These are phyloP conservation scores for Epinephelus lanceolatus DNA, from an alignment of 2,113 vertebrate species.

Conservation along the genomic window DNA sequence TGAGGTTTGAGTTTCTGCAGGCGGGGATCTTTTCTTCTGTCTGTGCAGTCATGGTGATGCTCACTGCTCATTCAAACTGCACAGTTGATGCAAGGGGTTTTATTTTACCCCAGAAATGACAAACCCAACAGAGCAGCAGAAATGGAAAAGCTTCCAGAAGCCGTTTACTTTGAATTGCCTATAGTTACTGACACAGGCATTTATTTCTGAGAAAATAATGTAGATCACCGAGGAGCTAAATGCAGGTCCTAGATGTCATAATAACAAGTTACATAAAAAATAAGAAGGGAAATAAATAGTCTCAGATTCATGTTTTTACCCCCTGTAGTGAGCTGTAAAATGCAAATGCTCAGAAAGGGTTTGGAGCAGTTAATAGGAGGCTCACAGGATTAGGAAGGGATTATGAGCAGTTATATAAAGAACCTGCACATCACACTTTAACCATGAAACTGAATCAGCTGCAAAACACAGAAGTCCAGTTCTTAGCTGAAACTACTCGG, in stretches of 20 bases:
- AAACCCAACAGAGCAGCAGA: neutral
- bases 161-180: neutral
- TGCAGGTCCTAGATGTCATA: neutral
- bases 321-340: conserved; percentile 2
- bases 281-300: neutral
- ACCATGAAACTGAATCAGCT: conserved; percentile 26
- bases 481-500: conserved; percentile 5
- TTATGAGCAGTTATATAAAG: conserved; percentile 45
- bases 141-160: neutral
- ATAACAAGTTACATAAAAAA: neutral
- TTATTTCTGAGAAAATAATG: neutral
- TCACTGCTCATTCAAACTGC: neutral
- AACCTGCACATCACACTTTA: conserved; percentile 28
- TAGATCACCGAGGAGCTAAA: neutral
- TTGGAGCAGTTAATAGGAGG: conserved; percentile 29
- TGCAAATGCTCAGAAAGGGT: conserved; percentile 28
- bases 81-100: neutral
- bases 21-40: conserved; percentile 1
- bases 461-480: conserved; percentile 6
- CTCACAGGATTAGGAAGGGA: conserved; percentile 53
- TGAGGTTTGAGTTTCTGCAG: conserved; percentile 39
- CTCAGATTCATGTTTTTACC: neutral
- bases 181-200: neutral
- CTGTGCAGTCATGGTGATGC: conserved; percentile 13
- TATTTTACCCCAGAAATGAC: neutral